Evolutionary conservation across 1,140 invertebrate species (phyloP), one percentile per base, ranked within the genome.

Genomic region (Dinoponera quadriceps): DNA sequence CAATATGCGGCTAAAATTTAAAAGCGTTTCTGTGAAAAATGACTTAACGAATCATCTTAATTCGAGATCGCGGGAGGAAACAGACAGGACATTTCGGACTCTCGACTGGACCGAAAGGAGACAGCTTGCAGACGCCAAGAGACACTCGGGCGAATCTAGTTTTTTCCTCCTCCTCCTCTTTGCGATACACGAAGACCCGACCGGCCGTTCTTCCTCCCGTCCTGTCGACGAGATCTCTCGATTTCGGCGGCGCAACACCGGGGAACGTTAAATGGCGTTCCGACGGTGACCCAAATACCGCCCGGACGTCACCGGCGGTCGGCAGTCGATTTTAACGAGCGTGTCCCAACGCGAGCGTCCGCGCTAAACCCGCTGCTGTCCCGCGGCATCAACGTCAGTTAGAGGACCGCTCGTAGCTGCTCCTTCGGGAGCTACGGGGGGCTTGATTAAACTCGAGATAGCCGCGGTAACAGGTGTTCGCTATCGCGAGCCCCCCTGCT

Each of bases 401-500:
- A 68, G 55, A 81, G 44, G 33, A n/a, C 48, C 18, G 29, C 54
- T n/a, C 62, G 68, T 81, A 16, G 57, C 49, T 22, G 80, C 16
- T 75, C 55, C 83, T 85, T 71, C 57, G 75, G 83, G 82, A 84
- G 3, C 51, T 49, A n/a, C n/a, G n/a, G 51, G 38, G 22, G 66
- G 65, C 77, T 90, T 91, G 90, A 91, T 91, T 91, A 91, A 91
- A 89, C 88, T 85, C 82, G 75, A 83, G 87, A 85, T 83, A 80
- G 71, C 48, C 78, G 84, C 20, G 82, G 88, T 90, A 91, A 90
- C 88, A 90, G 90, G 90, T 90, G 90, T 89, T 86, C 88, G 83
- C 55, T 65, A 82, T 75, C 71, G 63, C 20, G 20, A 33, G 3
- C 59, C 66, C n/a, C 54, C 18, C n/a, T 55, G 74, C 82, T 84